A percentile compares a stretch with the other conserved stretches of the same genome.
These are phyloP conservation scores for Clitarchus hookeri DNA, from an alignment of 2,888 invertebrate species.

Conservation along the genomic window DNA sequence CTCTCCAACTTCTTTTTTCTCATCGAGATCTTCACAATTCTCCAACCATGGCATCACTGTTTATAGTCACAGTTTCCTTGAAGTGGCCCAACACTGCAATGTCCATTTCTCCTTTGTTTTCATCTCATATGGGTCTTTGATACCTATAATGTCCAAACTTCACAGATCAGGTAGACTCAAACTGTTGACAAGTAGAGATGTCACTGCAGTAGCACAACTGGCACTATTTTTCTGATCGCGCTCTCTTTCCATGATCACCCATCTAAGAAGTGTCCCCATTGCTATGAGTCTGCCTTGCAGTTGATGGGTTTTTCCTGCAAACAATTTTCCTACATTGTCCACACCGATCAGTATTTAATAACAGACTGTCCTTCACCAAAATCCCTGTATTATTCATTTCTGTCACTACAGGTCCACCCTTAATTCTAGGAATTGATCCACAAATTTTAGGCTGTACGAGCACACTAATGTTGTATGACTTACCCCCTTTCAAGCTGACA, in stretches of 20 bases:
- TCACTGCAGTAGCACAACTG: neutral
- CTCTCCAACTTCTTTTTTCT: constrained; percentile 10
- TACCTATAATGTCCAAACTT: neutral
- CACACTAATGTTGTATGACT: neutral
- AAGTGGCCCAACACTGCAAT: neutral
- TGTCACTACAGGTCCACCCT: neutral
- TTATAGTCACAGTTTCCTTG: neutral
- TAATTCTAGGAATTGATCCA: constrained; percentile 12
- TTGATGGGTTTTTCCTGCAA: neutral
- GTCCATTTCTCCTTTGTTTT: neutral
- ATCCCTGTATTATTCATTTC: neutral
- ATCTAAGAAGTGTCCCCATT: neutral
- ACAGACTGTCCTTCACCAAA: neutral
- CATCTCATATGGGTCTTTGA: neutral
- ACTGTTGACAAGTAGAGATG: neutral
- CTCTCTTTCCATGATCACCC: neutral
- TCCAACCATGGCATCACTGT: neutral
- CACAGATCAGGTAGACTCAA: neutral
- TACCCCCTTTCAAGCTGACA: neutral
- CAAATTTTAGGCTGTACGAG: neutral
- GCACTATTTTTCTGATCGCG: neutral
- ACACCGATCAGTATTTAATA: neutral
- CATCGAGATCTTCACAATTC: neutral
- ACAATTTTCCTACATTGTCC: neutral
- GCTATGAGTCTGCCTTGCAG: neutral